phyloP scores from a whole-genome alignment of 2,797 vertebrate species.

The Strix occidentalis region DNA sequence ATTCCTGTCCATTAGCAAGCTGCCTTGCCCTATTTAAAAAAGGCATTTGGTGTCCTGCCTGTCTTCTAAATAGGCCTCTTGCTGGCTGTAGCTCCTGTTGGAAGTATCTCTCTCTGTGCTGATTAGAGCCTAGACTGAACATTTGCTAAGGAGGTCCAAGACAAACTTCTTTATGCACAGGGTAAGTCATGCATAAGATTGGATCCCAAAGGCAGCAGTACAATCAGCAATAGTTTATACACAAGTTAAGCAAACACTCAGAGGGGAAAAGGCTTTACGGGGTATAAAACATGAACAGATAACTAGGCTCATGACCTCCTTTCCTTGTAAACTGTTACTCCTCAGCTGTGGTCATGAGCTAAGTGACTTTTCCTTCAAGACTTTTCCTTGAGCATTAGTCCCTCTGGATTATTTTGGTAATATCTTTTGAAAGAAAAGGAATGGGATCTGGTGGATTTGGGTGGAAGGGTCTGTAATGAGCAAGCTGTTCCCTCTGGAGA shows the following conservation, averaged over 20 bases:
- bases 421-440: background rate
- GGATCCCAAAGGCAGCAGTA: constrained; percentile 49
- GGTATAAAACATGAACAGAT: constrained; percentile 33
- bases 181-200: constrained; percentile 59
- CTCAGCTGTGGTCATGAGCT: background rate
- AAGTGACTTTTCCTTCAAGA: constrained; percentile 26
- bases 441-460: background rate
- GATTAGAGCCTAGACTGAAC: constrained; percentile 39
- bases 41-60: constrained; percentile 12
- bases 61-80: constrained; percentile 53
- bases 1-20: constrained; percentile 56
- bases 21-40: constrained; percentile 50
- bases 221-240: constrained; percentile 52
- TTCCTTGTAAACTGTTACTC: constrained; percentile 19
- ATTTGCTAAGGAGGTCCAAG: constrained; percentile 59
- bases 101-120: constrained; percentile 2
- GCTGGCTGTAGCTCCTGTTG: constrained; percentile 42
- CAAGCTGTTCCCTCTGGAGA: background rate
- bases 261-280: background rate
- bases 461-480: background rate
- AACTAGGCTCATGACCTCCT: constrained; percentile 34
- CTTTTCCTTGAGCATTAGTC: background rate
- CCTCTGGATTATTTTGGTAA: background rate
- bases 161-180: constrained; percentile 51
- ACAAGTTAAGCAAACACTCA: constrained; percentile 31